Base-by-base conservation (phyloP, 1,140 invertebrate genomes). In the Physella acuta region DNA sequence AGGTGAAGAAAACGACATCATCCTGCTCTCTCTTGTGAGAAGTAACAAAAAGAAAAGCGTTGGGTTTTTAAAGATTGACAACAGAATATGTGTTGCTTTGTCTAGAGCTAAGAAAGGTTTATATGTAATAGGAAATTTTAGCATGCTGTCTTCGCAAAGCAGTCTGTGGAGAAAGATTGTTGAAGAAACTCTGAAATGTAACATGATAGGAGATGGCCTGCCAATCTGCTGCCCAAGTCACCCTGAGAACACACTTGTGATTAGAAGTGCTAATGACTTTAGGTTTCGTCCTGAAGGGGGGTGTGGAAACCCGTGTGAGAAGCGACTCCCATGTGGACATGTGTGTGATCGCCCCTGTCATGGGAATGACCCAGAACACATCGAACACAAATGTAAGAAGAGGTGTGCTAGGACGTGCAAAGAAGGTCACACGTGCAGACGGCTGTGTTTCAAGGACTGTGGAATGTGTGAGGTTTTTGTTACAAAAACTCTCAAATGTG, bases 1-100 rank as follows among this genome's bases (percentile, higher is more conserved):
- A 87, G 93, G 93, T 0, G 91, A 94, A 79, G 93, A 95, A 82
- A 91, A 89, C 36, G 89, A 92, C 73, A 93, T 95, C 51, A 91
- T 94, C 67, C 76, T 95, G 3, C 78, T 94, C 14, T 94, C 93
- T 0, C 83, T 94, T 5, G 92, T 95, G 0, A 85, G 93, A 67
- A 93, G 90, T 79, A 82, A 83, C 69, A 64, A 80, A 4, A 83
- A 89, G 11, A 86, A 86, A 17, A 88, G 87, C 85, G 89, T 93
- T 78, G 93, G 93, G 2, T 95, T 94, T 84, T 81, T 94, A 11
- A 88, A 86, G 28, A 89, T 87, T 55, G 86, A 89, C 52, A 94
- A 94, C 84, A 84, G 11, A 59, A 88, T 94, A 44, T 93, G 91
- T 85, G 93, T 94, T 1, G 92, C 92, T 8, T 82, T 94, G 11